These are phyloP conservation scores for Bufo gargarizans DNA, from an alignment of 2,113 vertebrate species.

Conservation along the genomic window DNA sequence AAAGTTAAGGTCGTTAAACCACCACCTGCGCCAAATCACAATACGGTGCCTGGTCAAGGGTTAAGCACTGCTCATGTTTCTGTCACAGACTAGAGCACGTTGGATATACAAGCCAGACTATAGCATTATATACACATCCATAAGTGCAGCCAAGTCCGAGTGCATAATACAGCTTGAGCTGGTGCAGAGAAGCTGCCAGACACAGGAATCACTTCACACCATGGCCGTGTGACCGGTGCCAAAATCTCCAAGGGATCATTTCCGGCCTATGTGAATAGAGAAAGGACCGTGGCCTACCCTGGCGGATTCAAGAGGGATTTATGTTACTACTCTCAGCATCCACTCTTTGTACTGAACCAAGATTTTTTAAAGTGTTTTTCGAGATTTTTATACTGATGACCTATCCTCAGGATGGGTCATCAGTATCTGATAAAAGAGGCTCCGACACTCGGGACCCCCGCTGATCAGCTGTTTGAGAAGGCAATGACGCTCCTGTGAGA, in stretches of 20 bases:
- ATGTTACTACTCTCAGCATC: not conserved
- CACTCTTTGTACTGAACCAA: not conserved
- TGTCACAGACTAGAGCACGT: not conserved
- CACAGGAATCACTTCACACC: not conserved
- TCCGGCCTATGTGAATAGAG: conserved; percentile 1
- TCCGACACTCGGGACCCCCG: no score
- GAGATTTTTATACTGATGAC: no score
- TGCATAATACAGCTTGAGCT: not conserved
- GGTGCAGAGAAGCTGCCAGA: conserved; percentile 28
- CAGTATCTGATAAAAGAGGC: no score
- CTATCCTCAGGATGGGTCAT: no score
- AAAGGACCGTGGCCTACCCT: not conserved
- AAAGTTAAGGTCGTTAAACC: no score
- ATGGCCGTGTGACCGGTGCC: not conserved
- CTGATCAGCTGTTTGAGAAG: no score
- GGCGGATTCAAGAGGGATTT: not conserved
- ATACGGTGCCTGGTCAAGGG: no score
- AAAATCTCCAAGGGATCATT: conserved; percentile 12
- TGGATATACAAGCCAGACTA: not conserved
- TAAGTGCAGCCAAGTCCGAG: not conserved
- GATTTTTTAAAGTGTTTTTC: not conserved
- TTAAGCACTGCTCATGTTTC: not conserved
- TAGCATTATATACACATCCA: not conserved
- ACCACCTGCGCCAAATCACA: no score
- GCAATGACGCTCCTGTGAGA: no score